Evolutionary conservation across 1,140 invertebrate genomes (phyloP), one percentile per base, ranked within the genome.

Genomic region (Hycleus phaleratus): DNA sequence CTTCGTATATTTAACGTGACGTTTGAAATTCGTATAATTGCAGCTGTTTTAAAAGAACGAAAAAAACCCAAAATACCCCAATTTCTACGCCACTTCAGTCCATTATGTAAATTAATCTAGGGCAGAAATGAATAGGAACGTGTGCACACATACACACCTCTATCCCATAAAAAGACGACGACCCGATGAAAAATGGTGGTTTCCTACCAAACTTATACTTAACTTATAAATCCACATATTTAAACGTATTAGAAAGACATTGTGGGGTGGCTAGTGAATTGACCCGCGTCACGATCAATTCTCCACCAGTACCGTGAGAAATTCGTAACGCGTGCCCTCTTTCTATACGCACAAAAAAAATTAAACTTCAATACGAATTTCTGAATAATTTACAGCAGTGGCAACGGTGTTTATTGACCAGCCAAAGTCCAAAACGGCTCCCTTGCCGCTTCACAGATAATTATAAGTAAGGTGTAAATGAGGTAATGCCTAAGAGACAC

Each of bases 381-480:
- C 7, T 32, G 18, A 45, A 39, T 56, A 32, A 56, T 48, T 48
- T 47, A 48, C 18, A 18, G 1, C 18, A 18, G 18, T 18, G 1
- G 46, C 6, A 42, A 7, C 7, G 2, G 32, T 32, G 18, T 18
- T 18, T 38, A 45, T 12, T 53, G 51, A 53, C 51, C 42, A 32
- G 18, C 32, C 7, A 53, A 44, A 25, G 51, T 53, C 42, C 51
- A 53, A 53, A 53, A 32, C 42, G 51, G 43, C 51, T 32, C 51
- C 46, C 51, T 25, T 44, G 51, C 26, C 40, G 42, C 38, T 53
- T 53, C 46, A 45, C 51, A 53, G 42, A 48, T 56, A 56, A 56
- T 56, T 56, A 56, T 56, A 56, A 56, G 46, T 56, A 56, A 56
- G 53, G 53, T 56, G 53, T 56, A 47, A 56, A 56, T 56, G 53